Base-by-base conservation (phyloP, 2,113 vertebrate species). In the Boulengeromyrus knoepffleri region DNA sequence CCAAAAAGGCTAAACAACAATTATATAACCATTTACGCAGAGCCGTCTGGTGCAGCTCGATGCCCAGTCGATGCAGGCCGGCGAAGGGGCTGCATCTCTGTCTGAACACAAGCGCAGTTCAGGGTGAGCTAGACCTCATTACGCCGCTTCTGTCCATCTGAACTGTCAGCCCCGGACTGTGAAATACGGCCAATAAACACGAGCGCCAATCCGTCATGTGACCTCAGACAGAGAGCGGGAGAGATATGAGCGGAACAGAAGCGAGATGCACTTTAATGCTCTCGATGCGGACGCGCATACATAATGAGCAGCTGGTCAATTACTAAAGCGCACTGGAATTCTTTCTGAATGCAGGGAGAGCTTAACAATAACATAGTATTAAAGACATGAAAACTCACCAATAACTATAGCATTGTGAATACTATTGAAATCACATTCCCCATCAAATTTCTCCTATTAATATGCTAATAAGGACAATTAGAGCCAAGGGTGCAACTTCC, bases 111-210 rank as follows among this genome's bases (percentile, higher is more conserved):
- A 31, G 12, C 10, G 62, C 62, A 70, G 74, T 19, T 80, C 74
- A 19, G 74, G 36, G 17, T 80, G 74, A 80, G 74, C 36, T 42
- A 80, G 74, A 80, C 13, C 45, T 86, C 47, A 86, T 86, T n/a
- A 50, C 21, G 24, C 8, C 45, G 12, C 45, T 21, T 19, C 46
- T 86, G 84, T 86, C 84, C 45, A n/a, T 86, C 47, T 24, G 9
- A 50, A 27, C 47, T 47, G 45, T 86, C 45, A 50, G 42, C 45
- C 84, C n/a, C 19, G 46, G 6, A 8, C 74, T 19, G 62, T 80
- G 74, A 80, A 80, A 80, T 86, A 47, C 84, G n/a, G 84, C 84
- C 47, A 50, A 46, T 86, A 50, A 86, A 86, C 47, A n/a, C 24
- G 24, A 86, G 84, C 47, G 45, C 46, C 19, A 4, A 45, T 85